These are phyloP conservation scores for Anticlea derivata DNA, from an alignment of 2,888 invertebrate genomes.

Conservation along the genomic window DNA sequence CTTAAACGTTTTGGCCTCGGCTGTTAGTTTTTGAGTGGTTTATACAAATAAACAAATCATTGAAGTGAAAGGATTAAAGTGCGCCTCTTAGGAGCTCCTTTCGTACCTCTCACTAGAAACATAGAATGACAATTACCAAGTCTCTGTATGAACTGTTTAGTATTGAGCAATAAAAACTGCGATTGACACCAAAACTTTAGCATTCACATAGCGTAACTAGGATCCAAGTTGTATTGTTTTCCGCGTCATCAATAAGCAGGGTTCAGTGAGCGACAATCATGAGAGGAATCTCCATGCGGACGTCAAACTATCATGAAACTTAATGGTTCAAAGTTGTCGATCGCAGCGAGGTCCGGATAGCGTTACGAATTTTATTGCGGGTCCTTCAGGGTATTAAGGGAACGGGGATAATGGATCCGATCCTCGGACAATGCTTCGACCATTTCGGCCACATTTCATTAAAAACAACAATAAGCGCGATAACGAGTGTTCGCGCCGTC, in stretches of 20 bases:
- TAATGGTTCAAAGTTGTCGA: slow-evolving; percentile 55
- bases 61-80: too few relatives aligned
- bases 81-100: too few relatives aligned
- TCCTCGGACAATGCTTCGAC: slow-evolving; percentile 67
- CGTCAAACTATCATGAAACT: slow-evolving; percentile 35
- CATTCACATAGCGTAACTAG: neutral
- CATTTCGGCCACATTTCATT: slow-evolving; percentile 69
- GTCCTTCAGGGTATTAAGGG: slow-evolving; percentile 62
- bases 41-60: too few relatives aligned
- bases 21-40: too few relatives aligned
- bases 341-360: slow-evolving; percentile 53
- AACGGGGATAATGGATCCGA: slow-evolving; percentile 66
- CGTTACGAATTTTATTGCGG: slow-evolving; percentile 62
- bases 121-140: too few relatives aligned
- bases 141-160: too few relatives aligned
- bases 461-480: slow-evolving; percentile 71
- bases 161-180: too few relatives aligned
- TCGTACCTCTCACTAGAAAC: too few relatives aligned
- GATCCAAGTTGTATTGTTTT: slow-evolving; percentile 6
- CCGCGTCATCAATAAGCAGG: slow-evolving; percentile 22
- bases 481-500: slow-evolving; percentile 54
- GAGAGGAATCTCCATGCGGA: slow-evolving; percentile 23
- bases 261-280: slow-evolving; percentile 21
- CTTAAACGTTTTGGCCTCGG: too few relatives aligned
- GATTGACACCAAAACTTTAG: neutral